Evolutionary conservation across 2,797 vertebrate genomes (phyloP).

Genomic region (Myiothlypis coronata): DNA sequence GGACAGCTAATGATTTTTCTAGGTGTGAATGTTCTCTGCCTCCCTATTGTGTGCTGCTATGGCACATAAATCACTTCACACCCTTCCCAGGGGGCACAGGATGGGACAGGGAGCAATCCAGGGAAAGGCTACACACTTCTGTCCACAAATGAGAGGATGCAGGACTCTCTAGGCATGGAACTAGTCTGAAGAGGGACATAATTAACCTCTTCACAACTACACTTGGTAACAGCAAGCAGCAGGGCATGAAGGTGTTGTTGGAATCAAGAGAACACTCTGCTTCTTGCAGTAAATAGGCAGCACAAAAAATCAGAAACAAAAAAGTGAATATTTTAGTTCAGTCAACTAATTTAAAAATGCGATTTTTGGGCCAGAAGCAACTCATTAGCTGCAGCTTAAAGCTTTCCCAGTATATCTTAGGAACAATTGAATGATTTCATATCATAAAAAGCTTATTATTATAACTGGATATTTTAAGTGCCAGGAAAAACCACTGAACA

Average conservation of each 20-base stretch:
- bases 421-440: not conserved
- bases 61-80: not conserved
- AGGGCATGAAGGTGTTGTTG: not conserved
- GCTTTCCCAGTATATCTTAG: not conserved
- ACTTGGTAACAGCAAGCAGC: not conserved
- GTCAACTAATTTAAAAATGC: not conserved
- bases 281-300: not conserved
- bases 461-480: not conserved
- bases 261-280: not conserved
- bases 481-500: not conserved
- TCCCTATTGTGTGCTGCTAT: not conserved
- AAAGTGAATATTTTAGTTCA: not conserved
- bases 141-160: not conserved
- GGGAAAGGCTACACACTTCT: not conserved
- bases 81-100: not conserved
- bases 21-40: not conserved
- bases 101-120: not conserved
- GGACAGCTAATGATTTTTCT: not conserved
- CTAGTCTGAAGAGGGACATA: not conserved
- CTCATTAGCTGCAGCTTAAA: not conserved
- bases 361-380: not conserved
- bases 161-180: not conserved
- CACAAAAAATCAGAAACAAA: not conserved
- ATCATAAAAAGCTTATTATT: not conserved
- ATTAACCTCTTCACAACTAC: not conserved